Conservation (phyloP, 2,888 invertebrate genomes). For the Caenorhabditis sinica region DNA sequence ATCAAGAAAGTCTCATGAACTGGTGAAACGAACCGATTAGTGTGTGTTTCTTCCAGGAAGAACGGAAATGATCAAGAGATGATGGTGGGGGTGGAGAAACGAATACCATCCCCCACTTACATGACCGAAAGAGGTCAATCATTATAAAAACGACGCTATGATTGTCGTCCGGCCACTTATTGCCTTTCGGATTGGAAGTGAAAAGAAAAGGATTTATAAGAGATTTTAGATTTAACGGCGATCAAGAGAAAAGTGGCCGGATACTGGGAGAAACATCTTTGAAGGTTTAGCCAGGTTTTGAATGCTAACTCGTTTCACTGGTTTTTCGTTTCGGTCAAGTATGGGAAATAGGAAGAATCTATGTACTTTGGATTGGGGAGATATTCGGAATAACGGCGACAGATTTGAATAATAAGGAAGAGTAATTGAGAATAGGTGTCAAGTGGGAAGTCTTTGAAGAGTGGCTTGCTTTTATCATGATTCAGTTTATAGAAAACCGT, state of each 20-base stretch:
- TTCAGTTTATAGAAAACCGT: too few species aligned
- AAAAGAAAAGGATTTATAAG: slow-evolving; percentile 35
- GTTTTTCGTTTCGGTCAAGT: slow-evolving; percentile 22
- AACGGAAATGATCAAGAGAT: slow-evolving; percentile 48
- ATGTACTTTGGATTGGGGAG: too few species aligned
- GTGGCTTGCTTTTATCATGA: too few species aligned
- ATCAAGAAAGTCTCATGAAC: slow-evolving; percentile 40
- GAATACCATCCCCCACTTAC: slow-evolving; percentile 49
- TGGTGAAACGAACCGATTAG: slow-evolving; percentile 17
- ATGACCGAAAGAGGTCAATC: slow-evolving; percentile 62
- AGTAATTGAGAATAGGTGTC: too few species aligned
- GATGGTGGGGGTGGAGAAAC: slow-evolving; percentile 13
- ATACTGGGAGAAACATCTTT: slow-evolving; percentile 7
- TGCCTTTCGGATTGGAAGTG: slow-evolving; percentile 43
- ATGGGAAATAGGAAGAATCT: too few species aligned
- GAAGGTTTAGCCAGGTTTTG: slow-evolving; percentile 8
- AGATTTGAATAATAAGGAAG: too few species aligned
- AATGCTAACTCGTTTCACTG: not conserved
- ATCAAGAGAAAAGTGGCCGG: slow-evolving; percentile 37
- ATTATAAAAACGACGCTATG: slow-evolving; percentile 54
- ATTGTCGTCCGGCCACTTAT: slow-evolving; percentile 51
- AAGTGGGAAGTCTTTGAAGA: too few species aligned
- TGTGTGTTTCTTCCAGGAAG: slow-evolving; percentile 31
- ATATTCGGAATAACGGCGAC: too few species aligned
- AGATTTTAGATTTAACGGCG: slow-evolving; percentile 28